A percentile compares a stretch with the other conserved stretches of the same genome.
phyloP scores from a whole-genome alignment of 2,888 invertebrate genomes.

The Lamellibrachia satsuma region DNA sequence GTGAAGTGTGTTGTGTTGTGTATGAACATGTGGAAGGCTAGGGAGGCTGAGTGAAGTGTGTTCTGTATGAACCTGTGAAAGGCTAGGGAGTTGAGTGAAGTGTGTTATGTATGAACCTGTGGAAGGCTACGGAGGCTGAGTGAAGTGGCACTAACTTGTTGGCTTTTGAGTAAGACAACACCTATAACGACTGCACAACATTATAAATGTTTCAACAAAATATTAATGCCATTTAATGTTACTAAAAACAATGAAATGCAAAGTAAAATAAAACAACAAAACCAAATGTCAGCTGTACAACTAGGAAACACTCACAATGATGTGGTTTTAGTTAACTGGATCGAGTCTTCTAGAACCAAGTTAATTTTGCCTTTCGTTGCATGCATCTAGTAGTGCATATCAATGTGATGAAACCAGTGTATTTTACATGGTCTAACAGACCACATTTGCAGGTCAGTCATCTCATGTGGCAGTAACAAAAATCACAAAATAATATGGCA shows the following conservation, averaged over 20 bases:
- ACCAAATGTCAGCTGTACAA: neutral
- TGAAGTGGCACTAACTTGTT: neutral
- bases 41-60: no score
- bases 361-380: neutral
- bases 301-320: neutral
- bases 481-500: neutral
- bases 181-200: neutral
- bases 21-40: no score
- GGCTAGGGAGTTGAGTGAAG: no score
- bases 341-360: no score
- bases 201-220: neutral
- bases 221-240: neutral
- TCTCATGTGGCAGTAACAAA: constrained; percentile 13
- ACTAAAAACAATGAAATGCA: neutral
- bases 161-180: neutral
- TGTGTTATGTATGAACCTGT: neutral
- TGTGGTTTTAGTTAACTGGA: neutral
- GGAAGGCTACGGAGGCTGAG: no score
- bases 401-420: neutral
- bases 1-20: no score
- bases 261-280: neutral
- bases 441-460: neutral
- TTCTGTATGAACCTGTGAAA: no score
- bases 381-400: neutral
- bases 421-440: neutral